These are phyloP conservation scores for Podabrus alpinus DNA, from an alignment of 2,888 invertebrate genomes.

Conservation along the genomic window DNA sequence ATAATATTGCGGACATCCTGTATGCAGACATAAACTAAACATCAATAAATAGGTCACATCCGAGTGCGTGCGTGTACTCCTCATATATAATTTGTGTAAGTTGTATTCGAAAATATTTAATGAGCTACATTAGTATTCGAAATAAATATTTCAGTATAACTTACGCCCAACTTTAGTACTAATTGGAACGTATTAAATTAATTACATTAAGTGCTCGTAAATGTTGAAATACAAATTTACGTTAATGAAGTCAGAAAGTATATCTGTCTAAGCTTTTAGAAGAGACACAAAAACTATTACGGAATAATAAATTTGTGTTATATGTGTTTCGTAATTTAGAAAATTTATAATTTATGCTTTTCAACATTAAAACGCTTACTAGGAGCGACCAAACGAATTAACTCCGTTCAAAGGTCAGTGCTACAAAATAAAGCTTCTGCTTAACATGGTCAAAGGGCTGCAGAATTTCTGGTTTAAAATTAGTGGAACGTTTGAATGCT, in stretches of 20 bases:
- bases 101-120: neutral
- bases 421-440: too few species aligned
- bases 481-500: too few species aligned
- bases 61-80: neutral
- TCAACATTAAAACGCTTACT: too few species aligned
- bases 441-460: too few species aligned
- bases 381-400: too few species aligned
- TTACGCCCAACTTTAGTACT: neutral
- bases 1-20: neutral
- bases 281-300: neutral
- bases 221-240: neutral
- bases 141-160: neutral
- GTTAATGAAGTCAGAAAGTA: neutral
- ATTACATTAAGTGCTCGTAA: neutral
- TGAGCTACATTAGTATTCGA: neutral
- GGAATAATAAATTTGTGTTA: neutral
- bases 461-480: too few species aligned
- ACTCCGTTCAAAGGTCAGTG: too few species aligned
- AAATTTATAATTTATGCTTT: too few species aligned
- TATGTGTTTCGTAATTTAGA: too few species aligned
- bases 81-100: neutral
- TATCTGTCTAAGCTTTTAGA: neutral
- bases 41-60: neutral
- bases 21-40: neutral
- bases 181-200: neutral